phyloP scores from a whole-genome alignment of 1,140 invertebrate genomes.

The Andrena cerasifolii region DNA sequence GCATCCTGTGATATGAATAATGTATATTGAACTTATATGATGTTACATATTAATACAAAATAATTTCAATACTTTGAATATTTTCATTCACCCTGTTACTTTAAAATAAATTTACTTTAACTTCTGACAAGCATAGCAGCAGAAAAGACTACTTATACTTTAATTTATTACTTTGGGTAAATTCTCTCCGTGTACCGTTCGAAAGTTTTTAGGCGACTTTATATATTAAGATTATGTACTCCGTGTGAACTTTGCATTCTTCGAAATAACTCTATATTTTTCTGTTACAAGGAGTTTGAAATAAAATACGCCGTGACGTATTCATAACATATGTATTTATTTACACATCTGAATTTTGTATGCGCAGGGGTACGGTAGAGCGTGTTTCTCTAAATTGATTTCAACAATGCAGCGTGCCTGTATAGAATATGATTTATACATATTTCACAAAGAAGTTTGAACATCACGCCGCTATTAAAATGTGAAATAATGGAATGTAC shows the following conservation, averaged over 20 bases:
- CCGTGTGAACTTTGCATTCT: background rate
- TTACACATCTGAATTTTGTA: constrained; percentile 21
- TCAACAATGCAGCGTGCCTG: constrained; percentile 20
- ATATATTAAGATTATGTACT: background rate
- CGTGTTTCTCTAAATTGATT: background rate
- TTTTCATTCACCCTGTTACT: background rate
- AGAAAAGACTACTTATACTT: too few relatives aligned
- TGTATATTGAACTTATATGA: background rate
- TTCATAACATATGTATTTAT: constrained; percentile 15
- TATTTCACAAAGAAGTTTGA: constrained; percentile 7
- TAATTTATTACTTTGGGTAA: too few relatives aligned
- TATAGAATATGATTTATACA: constrained; percentile 18
- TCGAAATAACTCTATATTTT: background rate
- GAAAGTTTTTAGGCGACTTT: too few relatives aligned
- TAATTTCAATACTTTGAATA: background rate
- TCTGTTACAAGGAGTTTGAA: constrained; percentile 7
- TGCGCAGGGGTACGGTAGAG: background rate
- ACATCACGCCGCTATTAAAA: background rate
- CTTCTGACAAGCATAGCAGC: background rate
- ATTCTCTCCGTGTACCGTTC: too few relatives aligned
- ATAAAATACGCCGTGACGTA: constrained; percentile 5
- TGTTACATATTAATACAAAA: background rate
- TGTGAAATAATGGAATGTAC: constrained; percentile 41
- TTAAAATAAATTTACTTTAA: background rate
- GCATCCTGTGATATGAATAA: background rate